A percentile compares a stretch with the other conserved stretches of the same genome.
Evolutionary conservation across 2,888 invertebrate genomes (phyloP).

Genomic region (Encarsia formosa): DNA sequence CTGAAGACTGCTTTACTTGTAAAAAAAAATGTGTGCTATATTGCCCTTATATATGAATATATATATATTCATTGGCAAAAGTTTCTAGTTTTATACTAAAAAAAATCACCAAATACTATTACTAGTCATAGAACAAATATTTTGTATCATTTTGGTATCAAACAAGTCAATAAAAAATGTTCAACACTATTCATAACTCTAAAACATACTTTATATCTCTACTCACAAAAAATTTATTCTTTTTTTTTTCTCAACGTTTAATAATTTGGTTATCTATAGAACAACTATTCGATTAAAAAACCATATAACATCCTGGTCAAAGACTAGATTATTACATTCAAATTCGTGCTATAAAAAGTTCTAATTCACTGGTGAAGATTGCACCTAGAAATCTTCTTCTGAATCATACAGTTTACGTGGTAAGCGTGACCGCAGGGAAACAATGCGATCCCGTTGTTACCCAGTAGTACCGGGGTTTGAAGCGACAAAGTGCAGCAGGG

Average conservation of each 20-base stretch:
- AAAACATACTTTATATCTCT: too few species aligned
- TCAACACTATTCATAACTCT: slow-evolving; percentile 22
- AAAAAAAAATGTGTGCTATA: too few species aligned
- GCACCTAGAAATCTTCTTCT: slow-evolving; percentile 54
- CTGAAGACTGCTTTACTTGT: too few species aligned
- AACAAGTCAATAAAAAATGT: slow-evolving; percentile 20
- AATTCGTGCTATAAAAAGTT: too few species aligned
- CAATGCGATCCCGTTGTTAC: slow-evolving; percentile 61
- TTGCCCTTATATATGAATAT: too few species aligned
- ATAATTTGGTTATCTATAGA: background rate
- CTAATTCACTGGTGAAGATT: slow-evolving; percentile 50
- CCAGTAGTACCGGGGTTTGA: slow-evolving; percentile 57
- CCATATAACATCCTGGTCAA: too few species aligned
- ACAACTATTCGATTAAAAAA: too few species aligned
- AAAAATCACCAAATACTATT: slow-evolving; percentile 8
- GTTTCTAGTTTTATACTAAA: slow-evolving; percentile 11
- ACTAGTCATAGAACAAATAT: slow-evolving; percentile 5
- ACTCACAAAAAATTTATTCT: background rate
- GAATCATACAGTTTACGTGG: slow-evolving; percentile 60
- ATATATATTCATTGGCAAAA: slow-evolving; percentile 6
- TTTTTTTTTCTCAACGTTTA: slow-evolving; percentile 8
- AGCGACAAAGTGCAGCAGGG: slow-evolving; percentile 59
- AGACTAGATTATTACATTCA: too few species aligned
- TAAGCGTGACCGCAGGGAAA: slow-evolving; percentile 63
- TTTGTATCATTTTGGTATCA: slow-evolving; percentile 17